Evolutionary conservation across 2,797 vertebrate species (phyloP).

Genomic region (Myiotriccus ornatus): DNA sequence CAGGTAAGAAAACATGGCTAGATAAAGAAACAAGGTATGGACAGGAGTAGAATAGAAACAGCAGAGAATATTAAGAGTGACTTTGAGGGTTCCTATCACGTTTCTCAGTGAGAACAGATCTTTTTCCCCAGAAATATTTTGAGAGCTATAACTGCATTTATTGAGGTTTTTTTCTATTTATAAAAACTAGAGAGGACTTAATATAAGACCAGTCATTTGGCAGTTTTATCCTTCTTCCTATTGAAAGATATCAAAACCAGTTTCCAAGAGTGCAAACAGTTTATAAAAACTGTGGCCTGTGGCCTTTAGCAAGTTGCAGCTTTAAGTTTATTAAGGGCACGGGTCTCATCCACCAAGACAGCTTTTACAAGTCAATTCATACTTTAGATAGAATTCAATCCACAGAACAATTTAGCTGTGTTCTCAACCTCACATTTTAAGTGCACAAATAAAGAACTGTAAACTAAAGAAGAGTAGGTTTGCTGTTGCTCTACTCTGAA

Average conservation of each 20-base stretch:
- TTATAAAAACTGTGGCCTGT: not conserved
- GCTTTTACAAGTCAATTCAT: not conserved
- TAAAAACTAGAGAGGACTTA: not conserved
- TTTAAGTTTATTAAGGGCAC: not conserved
- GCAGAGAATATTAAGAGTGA: not conserved
- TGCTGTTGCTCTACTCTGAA: not conserved
- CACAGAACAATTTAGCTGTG: not conserved
- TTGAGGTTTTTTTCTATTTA: accelerated
- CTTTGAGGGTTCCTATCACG: not conserved
- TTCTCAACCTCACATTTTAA: not conserved
- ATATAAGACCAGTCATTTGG: not conserved
- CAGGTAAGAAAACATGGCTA: not conserved
- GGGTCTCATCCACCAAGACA: not conserved
- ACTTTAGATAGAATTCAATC: not conserved
- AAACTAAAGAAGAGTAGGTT: not conserved
- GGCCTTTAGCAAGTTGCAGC: not conserved
- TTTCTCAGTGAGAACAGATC: not conserved
- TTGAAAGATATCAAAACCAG: not conserved
- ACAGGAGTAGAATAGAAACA: not conserved
- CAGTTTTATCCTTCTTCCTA: not conserved
- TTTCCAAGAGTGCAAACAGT: not conserved
- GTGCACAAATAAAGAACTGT: not conserved
- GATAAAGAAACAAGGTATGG: not conserved
- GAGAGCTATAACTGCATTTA: not conserved
- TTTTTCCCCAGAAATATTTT: not conserved